Percentiles rank a stretch among this genome's conserved stretches.
phyloP scores from a whole-genome alignment of 2,888 invertebrate genomes.

The Linyphia triangularis region DNA sequence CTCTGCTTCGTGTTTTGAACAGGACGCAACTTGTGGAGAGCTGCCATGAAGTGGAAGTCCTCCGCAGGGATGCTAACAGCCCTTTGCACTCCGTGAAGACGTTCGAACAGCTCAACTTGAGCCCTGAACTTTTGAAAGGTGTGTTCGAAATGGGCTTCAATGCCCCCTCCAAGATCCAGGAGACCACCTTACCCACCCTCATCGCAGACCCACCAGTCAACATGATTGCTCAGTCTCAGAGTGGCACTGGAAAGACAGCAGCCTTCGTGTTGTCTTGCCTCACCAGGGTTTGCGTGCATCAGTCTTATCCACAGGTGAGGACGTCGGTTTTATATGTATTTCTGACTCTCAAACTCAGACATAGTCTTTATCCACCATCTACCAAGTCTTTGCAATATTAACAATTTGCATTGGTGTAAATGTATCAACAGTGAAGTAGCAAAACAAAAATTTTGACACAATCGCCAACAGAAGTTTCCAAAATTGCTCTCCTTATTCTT shows the following conservation, averaged over 20 bases:
- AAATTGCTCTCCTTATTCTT: no score
- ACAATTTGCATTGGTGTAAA: no score
- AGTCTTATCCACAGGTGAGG: constrained; percentile 87
- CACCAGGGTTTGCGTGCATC: constrained; percentile 89
- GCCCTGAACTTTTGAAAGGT: constrained; percentile 91
- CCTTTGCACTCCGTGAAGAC: constrained; percentile 93
- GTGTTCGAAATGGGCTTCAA: constrained; percentile 98
- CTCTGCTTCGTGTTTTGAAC: no score
- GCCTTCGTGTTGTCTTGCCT: constrained; percentile 98
- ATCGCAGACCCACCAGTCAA: constrained; percentile 97
- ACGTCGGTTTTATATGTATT: no score
- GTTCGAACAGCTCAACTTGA: constrained; percentile 82
- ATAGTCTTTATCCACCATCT: no score
- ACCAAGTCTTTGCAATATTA: no score
- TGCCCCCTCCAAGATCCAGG: constrained; percentile 98
- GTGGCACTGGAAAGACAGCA: constrained; percentile 99
- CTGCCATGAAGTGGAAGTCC: constrained; percentile 89
- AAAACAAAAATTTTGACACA: no score
- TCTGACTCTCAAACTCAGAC: no score
- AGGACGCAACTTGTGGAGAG: constrained; percentile 91
- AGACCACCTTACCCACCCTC: constrained; percentile 95
- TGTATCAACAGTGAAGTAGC: no score
- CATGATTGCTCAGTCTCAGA: constrained; percentile 99
- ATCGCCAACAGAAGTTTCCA: no score
- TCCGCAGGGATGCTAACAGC: constrained; percentile 93